Evolutionary conservation across 2,797 vertebrate genomes (phyloP), one percentile per base, ranked within the genome.

Genomic region (Silurus aristotelis): DNA sequence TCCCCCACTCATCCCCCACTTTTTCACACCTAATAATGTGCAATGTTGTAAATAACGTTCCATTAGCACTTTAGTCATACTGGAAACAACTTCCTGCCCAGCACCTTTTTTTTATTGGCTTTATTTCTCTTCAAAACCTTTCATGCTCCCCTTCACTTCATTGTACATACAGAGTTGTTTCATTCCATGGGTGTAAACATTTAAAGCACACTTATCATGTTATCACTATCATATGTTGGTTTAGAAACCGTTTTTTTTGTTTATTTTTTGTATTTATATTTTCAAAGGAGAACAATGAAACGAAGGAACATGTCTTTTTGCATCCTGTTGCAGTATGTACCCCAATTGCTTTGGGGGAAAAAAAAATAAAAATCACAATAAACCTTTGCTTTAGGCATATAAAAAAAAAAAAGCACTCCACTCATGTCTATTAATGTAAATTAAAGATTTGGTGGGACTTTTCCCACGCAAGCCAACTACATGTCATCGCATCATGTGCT

Each of bases 191-290:
- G 93, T 95, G 93, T 94, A 95, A 95, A 93, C 91, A 93, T 95
- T 95, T 81, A 94, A 96, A 96, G 94, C 95, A 95, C 94, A 95
- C 93, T 93, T 87, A 92, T 93, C 93, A 93, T 95, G 94, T 95
- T 95, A 94, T 92, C 93, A 94, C 85, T 88, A 56, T 85, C 89
- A 91, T 95, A 91, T 64, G 91, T 94, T 90, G 92, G 93, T 84
- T 84, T 92, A 78, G 92, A 83, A 83, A 72, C 20, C 64, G 38
- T 58, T 70, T 85, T 84, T 83, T 82, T 56, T 70, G 48, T 60
- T 87, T 75, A 87, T 76, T 83, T 78, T 85, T 87, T 86, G 48
- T 83, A 75, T 90, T 84, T 70, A 82, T 86, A 78, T 87, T 89
- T 83, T 61, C 52, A 71, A 71, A 43, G 58, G 84, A n/a, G 60